Base-by-base conservation (phyloP, 2,113 vertebrate species). In the Bostrychus sinensis region DNA sequence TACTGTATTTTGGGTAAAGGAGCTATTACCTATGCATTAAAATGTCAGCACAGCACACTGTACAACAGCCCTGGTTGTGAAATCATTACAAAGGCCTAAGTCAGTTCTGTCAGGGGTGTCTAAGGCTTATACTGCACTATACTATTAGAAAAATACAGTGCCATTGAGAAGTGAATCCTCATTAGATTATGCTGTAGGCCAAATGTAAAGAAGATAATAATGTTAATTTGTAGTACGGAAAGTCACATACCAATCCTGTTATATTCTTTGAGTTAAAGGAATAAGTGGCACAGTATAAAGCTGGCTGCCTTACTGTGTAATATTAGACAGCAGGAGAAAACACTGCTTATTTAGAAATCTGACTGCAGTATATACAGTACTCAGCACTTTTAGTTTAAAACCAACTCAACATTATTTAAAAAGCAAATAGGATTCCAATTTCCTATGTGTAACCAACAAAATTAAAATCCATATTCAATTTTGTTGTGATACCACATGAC, bases 11-110 rank as follows among this genome's bases (percentile, higher is more conserved):
- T 30, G 51, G 75, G 41, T 48, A 45, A 61, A 70, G 75, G 45
- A 66, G 41, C 56, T 55, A 74, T 84, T 80, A 81, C 83, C 63
- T 61, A 54, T 71, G 75, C 68, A 78, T 84, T 84, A 82, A 78
- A 82, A 45, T 62, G 70, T 76, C 64, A 82, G 59, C 46, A 46
- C 58, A 71, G 50, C 65, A 75, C 48, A 64, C 61, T 79, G 36
- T 50, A 39, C 56, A 46, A 59, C 75, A 65, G 41, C 54, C 57
- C 25, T 22, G 7, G 66, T 42, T 11, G 13, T 38, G 7, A 62
- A 42, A 45, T 13, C 56, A 48, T 81, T 69, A 48, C 68, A 57
- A 61, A 76, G 56, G 56, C 57, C 37, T 76, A 9, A 68, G 50
- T 72, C 65, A 5, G 37, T 76, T 26, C 22, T 51, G 32, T 37